A percentile compares a stretch with the other conserved stretches of the same genome.
Conservation (phyloP, 2,888 invertebrate species). For the Pheosia gnoma region DNA sequence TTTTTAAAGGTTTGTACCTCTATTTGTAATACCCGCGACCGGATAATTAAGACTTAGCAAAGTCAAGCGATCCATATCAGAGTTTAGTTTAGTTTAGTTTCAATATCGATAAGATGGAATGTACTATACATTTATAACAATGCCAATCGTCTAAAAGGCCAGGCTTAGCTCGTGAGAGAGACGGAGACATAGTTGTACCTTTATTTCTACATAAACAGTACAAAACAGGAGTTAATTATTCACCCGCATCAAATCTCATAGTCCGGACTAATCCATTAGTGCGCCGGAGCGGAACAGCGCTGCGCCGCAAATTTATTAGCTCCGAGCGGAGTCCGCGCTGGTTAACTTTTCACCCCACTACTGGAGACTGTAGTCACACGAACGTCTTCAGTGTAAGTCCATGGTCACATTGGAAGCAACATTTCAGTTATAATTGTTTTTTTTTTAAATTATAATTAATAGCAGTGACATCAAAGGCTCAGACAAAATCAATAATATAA, state of each 20-base stretch:
- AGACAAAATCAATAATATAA: too few relatives aligned
- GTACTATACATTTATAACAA: not conserved
- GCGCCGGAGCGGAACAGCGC: conserved; percentile 11
- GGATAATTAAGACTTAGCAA: too few relatives aligned
- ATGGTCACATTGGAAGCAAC: not conserved
- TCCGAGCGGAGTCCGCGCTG: conserved; percentile 9
- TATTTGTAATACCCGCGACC: too few relatives aligned
- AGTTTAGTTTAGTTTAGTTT: too few relatives aligned
- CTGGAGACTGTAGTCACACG: conserved; percentile 4
- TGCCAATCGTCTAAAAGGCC: not conserved
- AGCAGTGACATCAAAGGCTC: too few relatives aligned
- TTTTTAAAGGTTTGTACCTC: too few relatives aligned
- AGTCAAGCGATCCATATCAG: too few relatives aligned
- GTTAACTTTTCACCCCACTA: conserved; percentile 15
- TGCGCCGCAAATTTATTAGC: conserved; percentile 17
- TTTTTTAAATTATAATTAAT: too few relatives aligned
- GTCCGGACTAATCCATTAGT: conserved; percentile 12
- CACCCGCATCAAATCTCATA: conserved; percentile 9
- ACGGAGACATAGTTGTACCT: not conserved
- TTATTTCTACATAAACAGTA: not conserved
- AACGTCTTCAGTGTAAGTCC: not conserved
- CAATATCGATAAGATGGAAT: too few relatives aligned
- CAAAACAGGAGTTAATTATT: conserved; percentile 3
- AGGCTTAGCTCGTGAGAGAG: not conserved
- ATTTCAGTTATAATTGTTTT: not conserved